Base-by-base conservation (phyloP, 2,113 vertebrate species). In the Solea senegalensis region DNA sequence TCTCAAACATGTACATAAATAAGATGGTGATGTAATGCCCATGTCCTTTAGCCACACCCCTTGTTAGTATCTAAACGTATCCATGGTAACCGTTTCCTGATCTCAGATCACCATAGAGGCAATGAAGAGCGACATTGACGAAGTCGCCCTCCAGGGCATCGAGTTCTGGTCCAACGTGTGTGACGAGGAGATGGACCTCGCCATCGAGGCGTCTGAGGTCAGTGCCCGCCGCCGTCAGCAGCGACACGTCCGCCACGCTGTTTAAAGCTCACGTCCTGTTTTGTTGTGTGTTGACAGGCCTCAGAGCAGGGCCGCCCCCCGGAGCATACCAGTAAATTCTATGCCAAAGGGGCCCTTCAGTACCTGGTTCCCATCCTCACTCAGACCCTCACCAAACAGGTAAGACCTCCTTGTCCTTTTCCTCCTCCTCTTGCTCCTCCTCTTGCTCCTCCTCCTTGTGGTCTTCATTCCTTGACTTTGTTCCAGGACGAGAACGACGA, bases 141-240 rank as follows among this genome's bases (percentile, higher is more conserved):
- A 99, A 74, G 98, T 99, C 69, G 96, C 98, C 60, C 92, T 99
- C 1, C 98, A 99, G 88, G 98, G 98, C 5, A 99, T 99, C 26
- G 98, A 99, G 89, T 99, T 99, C 92, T 99, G 98, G 98, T 99
- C 98, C 66, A 99, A 98, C 3, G 98, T 99, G 6, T 99, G 97
- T 1, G 98, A 99, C n/a, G 98, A 99, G 86, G 98, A 98, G 90
- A 99, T 99, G 97, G 98, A 99, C 75, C 82, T 99, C 87, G 97
- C 98, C 76, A 99, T 99, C 16, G 98, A 99, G 74, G 98, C 98
- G 2, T 96, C 98, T 0, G 98, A 99, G 95, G 98, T 98, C 76
- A 91, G 86, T 41, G 46, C 16, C 8, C 2, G 50, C 5, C 26
- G 21, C 21, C 21, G 21, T 21, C 21, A 1, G 21, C 21, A 21